Conservation (phyloP, 2,888 invertebrate genomes). For the Drosophila subquinaria region DNA sequence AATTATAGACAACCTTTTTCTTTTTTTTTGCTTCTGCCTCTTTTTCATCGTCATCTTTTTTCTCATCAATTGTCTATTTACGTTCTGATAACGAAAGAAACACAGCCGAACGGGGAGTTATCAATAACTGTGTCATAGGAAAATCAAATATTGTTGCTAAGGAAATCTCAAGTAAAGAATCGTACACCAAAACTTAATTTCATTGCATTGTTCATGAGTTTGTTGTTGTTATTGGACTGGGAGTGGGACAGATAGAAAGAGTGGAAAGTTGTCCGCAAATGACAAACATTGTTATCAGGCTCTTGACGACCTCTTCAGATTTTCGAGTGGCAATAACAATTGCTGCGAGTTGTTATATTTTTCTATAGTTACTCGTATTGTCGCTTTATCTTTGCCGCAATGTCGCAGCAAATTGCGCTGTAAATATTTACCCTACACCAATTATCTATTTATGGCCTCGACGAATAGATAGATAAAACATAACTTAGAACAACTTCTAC, state of each 20-base stretch:
- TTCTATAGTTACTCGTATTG: slow-evolving; percentile 13
- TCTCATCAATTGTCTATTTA: slow-evolving; percentile 26
- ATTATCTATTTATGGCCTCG: slow-evolving; percentile 50
- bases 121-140: slow-evolving; percentile 51
- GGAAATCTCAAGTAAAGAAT: slow-evolving; percentile 47
- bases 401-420: slow-evolving; percentile 60
- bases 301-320: slow-evolving; percentile 30
- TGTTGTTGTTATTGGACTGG: not conserved
- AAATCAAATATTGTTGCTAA: slow-evolving; percentile 39
- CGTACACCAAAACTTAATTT: slow-evolving; percentile 68
- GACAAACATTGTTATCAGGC: slow-evolving; percentile 69
- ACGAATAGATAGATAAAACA: slow-evolving; percentile 11
- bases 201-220: slow-evolving; percentile 42
- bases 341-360: not conserved
- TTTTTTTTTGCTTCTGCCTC: slow-evolving; percentile 1
- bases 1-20: slow-evolving; percentile 60
- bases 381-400: slow-evolving; percentile 65
- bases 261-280: slow-evolving; percentile 39
- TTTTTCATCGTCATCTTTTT: not conserved
- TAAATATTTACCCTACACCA: slow-evolving; percentile 62
- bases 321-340: slow-evolving; percentile 11
- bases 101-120: slow-evolving; percentile 9
- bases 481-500: not conserved
- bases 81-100: slow-evolving; percentile 24
- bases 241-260: not conserved